Conservation (phyloP, 2,113 vertebrate species). For the Ploceus nigricollis region DNA sequence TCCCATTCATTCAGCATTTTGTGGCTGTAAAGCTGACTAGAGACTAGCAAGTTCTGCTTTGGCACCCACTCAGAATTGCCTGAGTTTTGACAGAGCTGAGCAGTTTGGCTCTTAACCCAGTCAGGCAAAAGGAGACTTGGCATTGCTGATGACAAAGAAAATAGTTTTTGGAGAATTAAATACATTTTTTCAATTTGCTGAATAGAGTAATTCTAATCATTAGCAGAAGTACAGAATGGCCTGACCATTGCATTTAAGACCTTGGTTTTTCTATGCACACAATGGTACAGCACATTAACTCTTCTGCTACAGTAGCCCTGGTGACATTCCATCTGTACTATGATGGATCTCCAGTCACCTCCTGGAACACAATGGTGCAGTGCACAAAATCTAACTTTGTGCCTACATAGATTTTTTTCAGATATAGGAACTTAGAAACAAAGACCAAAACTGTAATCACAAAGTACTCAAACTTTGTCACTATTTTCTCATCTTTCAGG, state of each 20-base stretch:
- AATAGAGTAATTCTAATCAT: neutral
- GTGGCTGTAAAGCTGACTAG: constrained; percentile 54
- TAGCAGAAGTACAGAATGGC: neutral
- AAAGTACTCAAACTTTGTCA: neutral
- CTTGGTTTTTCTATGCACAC: neutral
- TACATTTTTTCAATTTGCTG: neutral
- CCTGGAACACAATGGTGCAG: neutral
- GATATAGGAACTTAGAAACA: neutral
- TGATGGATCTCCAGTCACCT: neutral
- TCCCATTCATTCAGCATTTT: constrained; percentile 47
- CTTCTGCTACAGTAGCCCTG: neutral
- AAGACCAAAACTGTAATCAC: neutral
- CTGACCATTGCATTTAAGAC: neutral
- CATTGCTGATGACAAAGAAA: constrained; percentile 40
- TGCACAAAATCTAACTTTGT: neutral
- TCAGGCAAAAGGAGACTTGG: constrained; percentile 44
- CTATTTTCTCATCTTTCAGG: neutral
- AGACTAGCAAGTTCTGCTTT: constrained; percentile 57
- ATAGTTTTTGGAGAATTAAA: neutral
- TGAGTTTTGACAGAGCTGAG: constrained; percentile 59
- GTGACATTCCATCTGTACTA: neutral
- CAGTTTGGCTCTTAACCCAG: constrained; percentile 55
- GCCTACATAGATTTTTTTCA: neutral
- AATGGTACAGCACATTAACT: neutral
- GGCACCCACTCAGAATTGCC: constrained; percentile 40